These are phyloP conservation scores for Telenomus remus DNA, from an alignment of 1,140 invertebrate genomes.

Conservation along the genomic window DNA sequence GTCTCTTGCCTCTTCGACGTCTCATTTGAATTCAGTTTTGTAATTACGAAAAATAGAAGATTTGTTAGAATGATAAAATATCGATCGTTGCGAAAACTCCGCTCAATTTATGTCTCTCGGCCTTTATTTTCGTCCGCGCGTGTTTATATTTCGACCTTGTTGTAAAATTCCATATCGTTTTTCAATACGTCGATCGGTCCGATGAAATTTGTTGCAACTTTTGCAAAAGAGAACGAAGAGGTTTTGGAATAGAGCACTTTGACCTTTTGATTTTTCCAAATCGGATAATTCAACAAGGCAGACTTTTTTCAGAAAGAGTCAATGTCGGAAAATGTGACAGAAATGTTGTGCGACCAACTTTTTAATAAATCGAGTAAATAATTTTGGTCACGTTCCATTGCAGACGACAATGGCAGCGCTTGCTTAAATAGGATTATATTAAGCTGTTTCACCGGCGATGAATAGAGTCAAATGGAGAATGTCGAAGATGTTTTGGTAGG, in stretches of 20 bases:
- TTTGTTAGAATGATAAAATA: conserved; percentile 23
- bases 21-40: conserved; percentile 55
- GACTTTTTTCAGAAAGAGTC: conserved; percentile 22
- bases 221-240: too few relatives aligned
- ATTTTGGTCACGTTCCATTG: conserved; percentile 73
- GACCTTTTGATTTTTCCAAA: conserved; percentile 23
- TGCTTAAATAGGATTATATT: conserved; percentile 76
- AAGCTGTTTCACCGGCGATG: conserved; percentile 72
- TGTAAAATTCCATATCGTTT: too few relatives aligned
- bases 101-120: background rate
- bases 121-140: too few relatives aligned
- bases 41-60: conserved; percentile 39
- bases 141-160: too few relatives aligned
- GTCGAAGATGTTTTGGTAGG: conserved; percentile 75
- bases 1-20: conserved; percentile 52
- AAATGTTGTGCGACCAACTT: conserved; percentile 58
- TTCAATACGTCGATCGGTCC: too few relatives aligned
- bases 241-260: too few relatives aligned
- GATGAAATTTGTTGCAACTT: too few relatives aligned
- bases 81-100: conserved; percentile 8
- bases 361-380: conserved; percentile 75
- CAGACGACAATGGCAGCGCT: conserved; percentile 61
- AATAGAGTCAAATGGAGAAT: conserved; percentile 74
- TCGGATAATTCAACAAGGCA: conserved; percentile 8
- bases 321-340: conserved; percentile 32